These are phyloP conservation scores for Drymonia ruficornis DNA, from an alignment of 2,888 invertebrate genomes.

Conservation along the genomic window DNA sequence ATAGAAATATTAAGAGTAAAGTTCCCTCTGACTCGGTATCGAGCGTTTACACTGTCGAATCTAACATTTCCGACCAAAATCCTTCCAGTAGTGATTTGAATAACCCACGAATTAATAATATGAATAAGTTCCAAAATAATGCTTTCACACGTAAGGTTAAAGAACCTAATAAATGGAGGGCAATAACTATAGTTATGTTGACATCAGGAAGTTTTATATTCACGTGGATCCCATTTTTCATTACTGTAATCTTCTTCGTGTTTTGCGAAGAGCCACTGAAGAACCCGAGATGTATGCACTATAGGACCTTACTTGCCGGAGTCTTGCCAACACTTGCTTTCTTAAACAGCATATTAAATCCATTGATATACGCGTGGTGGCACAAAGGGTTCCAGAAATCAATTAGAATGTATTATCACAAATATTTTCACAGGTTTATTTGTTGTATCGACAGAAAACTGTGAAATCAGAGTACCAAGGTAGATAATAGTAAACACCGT, in stretches of 20 bases:
- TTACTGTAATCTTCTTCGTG: conserved; percentile 82
- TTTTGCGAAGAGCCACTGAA: conserved; percentile 77
- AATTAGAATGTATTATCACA: conserved; percentile 59
- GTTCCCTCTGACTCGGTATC: conserved; percentile 52
- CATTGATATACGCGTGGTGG: conserved; percentile 89
- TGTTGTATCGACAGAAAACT: conserved; percentile 17
- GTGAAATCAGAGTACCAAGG: neutral
- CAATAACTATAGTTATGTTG: conserved; percentile 85
- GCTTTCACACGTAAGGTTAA: conserved; percentile 43
- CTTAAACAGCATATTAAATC: conserved; percentile 86
- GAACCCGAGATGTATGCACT: conserved; percentile 73
- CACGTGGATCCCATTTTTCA: conserved; percentile 87
- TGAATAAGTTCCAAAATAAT: conserved; percentile 8
- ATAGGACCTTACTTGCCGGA: conserved; percentile 81
- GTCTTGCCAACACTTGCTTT: conserved; percentile 86
- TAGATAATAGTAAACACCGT: neutral
- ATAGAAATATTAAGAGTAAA: conserved; percentile 28
- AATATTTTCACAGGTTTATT: conserved; percentile 49
- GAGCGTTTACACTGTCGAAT: conserved; percentile 61
- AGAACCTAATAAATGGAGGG: conserved; percentile 84
- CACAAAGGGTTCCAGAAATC: conserved; percentile 86
- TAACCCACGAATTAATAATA: conserved; percentile 24
- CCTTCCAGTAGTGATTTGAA: conserved; percentile 31
- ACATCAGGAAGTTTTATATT: conserved; percentile 86
- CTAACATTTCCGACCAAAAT: conserved; percentile 42